phyloP scores from a whole-genome alignment of 1,140 invertebrate genomes.

The Drosophila erecta region DNA sequence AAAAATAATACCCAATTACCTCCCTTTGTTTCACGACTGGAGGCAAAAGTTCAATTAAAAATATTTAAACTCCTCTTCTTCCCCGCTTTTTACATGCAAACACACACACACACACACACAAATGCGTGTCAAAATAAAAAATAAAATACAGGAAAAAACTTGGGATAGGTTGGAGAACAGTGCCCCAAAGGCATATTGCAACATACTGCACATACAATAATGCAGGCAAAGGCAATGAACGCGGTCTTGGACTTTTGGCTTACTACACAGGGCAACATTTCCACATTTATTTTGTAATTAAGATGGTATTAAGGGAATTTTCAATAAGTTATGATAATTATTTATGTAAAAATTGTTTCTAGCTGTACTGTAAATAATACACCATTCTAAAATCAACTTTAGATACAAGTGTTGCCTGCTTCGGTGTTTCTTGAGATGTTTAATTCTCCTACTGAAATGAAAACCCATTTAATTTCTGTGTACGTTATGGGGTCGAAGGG shows the following conservation, averaged over 20 bases:
- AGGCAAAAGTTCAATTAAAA: conserved; percentile 80
- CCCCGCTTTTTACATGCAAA: conserved; percentile 1
- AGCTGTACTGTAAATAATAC: no score
- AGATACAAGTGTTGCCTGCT: no score
- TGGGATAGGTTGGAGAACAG: conserved; percentile 78
- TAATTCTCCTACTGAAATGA: background rate
- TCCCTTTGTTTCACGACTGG: conserved; percentile 22
- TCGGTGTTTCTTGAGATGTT: no score
- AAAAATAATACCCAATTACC: conserved; percentile 39
- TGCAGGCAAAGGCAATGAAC: conserved; percentile 43
- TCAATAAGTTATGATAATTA: no score
- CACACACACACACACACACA: conserved; percentile 29
- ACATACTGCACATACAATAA: conserved; percentile 38
- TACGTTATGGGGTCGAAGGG: conserved; percentile 6
- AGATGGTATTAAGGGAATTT: background rate
- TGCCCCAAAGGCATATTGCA: conserved; percentile 66
- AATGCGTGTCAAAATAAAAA: conserved; percentile 69
- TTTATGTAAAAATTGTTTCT: no score
- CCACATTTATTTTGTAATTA: no score
- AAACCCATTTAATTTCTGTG: background rate
- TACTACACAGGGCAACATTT: conserved; percentile 1
- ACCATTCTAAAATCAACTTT: no score
- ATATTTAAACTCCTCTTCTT: conserved; percentile 66
- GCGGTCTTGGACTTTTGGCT: conserved; percentile 34
- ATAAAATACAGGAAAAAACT: conserved; percentile 40